A percentile compares a stretch with the other conserved stretches of the same genome.
phyloP scores from a whole-genome alignment of 2,797 vertebrate species.

The Ambastaia sidthimunki region DNA sequence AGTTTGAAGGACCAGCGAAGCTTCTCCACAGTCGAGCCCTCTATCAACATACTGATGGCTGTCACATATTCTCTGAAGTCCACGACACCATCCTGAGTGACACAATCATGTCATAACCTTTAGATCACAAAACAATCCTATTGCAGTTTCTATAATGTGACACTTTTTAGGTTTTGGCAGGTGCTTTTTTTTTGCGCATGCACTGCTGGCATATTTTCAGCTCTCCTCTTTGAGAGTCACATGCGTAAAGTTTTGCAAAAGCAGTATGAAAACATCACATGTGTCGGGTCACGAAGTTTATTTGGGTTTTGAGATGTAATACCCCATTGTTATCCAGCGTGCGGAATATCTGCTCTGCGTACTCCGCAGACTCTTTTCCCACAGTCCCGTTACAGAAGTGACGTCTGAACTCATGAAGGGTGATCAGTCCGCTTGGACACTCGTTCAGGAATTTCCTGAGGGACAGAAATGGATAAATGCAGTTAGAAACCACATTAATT shows the following conservation, averaged over 20 bases:
- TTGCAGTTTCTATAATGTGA: too few species aligned
- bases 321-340: conserved; percentile 73
- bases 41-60: conserved; percentile 72
- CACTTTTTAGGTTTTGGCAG: too few species aligned
- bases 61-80: conserved; percentile 79
- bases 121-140: background rate
- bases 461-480: background rate
- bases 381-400: conserved; percentile 76
- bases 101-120: background rate
- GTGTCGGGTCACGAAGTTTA: background rate
- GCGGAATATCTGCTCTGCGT: conserved; percentile 75
- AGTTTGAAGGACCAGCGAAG: conserved; percentile 79
- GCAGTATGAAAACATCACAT: background rate
- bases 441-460: conserved; percentile 75
- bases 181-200: background rate
- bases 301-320: conserved; percentile 26
- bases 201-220: background rate
- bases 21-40: conserved; percentile 73
- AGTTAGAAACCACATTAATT: background rate
- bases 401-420: conserved; percentile 74
- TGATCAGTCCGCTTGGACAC: conserved; percentile 74
- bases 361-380: conserved; percentile 70
- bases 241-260: background rate
- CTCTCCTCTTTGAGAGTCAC: background rate
- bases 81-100: conserved; percentile 69